phyloP scores from a whole-genome alignment of 2,797 vertebrate species.

The Rhincodon typus region DNA sequence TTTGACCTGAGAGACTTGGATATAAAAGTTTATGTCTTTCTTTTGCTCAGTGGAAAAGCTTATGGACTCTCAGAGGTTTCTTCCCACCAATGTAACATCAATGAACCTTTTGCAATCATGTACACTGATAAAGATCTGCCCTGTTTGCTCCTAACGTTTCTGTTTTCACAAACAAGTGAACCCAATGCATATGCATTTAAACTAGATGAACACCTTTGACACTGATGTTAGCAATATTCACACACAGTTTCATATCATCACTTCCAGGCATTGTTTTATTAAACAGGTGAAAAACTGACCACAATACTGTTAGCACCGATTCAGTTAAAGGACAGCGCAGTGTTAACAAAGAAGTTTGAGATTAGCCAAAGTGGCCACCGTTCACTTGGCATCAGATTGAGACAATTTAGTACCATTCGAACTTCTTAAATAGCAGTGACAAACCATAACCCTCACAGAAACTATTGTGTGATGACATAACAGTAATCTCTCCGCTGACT shows the following conservation, averaged over 20 bases:
- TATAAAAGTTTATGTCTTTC: too few relatives aligned
- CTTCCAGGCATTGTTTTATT: background rate
- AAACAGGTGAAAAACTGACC: background rate
- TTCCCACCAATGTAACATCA: background rate
- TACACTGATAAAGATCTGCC: background rate
- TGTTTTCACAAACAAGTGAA: background rate
- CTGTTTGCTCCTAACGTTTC: background rate
- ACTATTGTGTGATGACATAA: background rate
- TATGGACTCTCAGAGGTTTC: too few relatives aligned
- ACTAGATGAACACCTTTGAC: too few relatives aligned
- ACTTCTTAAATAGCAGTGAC: background rate
- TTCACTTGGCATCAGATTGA: background rate
- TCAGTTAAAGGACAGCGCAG: background rate
- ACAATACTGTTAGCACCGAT: background rate
- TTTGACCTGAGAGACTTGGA: background rate
- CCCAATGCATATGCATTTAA: background rate
- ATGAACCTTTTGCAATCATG: background rate
- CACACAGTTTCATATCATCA: background rate
- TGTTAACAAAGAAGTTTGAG: background rate
- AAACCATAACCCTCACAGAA: background rate
- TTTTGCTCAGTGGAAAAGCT: too few relatives aligned
- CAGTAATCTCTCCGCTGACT: background rate
- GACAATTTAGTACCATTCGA: background rate
- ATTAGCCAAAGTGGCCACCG: background rate
- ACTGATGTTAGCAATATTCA: background rate